These are phyloP conservation scores for Hypsopygia costalis DNA, from an alignment of 2,888 invertebrate species.

Conservation along the genomic window DNA sequence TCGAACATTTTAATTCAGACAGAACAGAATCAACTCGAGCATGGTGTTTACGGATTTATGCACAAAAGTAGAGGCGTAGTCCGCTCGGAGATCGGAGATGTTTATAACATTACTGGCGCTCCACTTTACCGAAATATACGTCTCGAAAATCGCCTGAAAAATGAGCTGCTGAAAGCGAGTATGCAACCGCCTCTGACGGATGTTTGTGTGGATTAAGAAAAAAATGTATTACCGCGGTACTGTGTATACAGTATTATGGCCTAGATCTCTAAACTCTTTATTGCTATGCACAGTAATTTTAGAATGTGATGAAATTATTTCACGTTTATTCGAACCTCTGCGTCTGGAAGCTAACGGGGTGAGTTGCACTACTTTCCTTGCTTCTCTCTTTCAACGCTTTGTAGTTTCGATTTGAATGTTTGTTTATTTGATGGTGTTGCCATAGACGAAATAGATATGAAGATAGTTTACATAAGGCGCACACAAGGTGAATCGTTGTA, in stretches of 20 bases:
- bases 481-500: too few species aligned
- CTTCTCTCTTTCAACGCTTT: conserved; percentile 5
- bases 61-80: conserved; percentile 38
- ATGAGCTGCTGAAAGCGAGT: conserved; percentile 58
- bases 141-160: conserved; percentile 53
- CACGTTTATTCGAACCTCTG: conserved; percentile 32
- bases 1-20: conserved; percentile 1
- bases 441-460: background rate
- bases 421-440: background rate
- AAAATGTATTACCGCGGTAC: conserved; percentile 31
- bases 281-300: conserved; percentile 28
- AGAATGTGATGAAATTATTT: conserved; percentile 32
- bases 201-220: conserved; percentile 53
- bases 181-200: conserved; percentile 41
- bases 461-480: too few species aligned
- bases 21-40: conserved; percentile 6
- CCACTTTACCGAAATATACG: conserved; percentile 65
- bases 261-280: conserved; percentile 32
- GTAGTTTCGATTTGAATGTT: background rate
- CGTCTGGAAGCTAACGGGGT: conserved; percentile 22
- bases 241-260: conserved; percentile 23
- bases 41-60: conserved; percentile 38
- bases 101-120: conserved; percentile 46
- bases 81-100: conserved; percentile 36
- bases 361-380: background rate